A percentile compares a stretch with the other conserved stretches of the same genome.
Evolutionary conservation across 2,113 vertebrate species (phyloP).

Genomic region (Plectropomus leopardus): DNA sequence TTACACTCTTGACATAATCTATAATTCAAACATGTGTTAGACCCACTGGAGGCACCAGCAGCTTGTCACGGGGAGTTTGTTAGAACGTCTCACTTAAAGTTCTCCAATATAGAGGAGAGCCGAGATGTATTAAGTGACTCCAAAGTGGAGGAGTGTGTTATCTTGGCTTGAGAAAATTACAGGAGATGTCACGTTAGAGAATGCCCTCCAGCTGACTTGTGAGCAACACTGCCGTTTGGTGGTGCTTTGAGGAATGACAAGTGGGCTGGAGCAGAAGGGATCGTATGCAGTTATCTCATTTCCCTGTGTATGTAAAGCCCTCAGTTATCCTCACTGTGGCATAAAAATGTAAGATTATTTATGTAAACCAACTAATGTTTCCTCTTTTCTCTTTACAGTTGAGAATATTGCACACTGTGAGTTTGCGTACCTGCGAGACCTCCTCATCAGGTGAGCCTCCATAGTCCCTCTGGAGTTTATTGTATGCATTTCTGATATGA

Average conservation of each 20-base stretch:
- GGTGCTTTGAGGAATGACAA: constrained; percentile 33
- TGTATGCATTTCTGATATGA: not conserved
- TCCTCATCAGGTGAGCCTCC: constrained; percentile 93
- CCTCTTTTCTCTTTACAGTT: constrained; percentile 84
- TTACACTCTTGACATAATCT: constrained; percentile 79
- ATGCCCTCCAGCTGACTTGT: constrained; percentile 16
- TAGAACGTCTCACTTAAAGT: constrained; percentile 72
- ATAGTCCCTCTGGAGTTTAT: not conserved
- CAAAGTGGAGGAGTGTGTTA: constrained; percentile 58
- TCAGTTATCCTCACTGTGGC: not conserved
- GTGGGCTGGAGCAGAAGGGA: too few species aligned
- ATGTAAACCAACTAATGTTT: not conserved
- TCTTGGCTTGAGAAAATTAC: constrained; percentile 65
- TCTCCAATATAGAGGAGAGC: constrained; percentile 42
- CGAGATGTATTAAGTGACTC: constrained; percentile 65
- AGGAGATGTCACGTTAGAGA: constrained; percentile 46
- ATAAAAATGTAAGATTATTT: not conserved
- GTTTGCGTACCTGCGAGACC: constrained; percentile 97
- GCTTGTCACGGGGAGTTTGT: constrained; percentile 73
- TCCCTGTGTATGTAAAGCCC: not conserved
- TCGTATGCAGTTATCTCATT: not conserved
- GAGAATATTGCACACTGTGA: constrained; percentile 98
- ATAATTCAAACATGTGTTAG: constrained; percentile 76
- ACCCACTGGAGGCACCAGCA: constrained; percentile 49
- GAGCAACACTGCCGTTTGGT: constrained; percentile 62